Evolutionary conservation across 1,140 invertebrate genomes (phyloP), one percentile per base, ranked within the genome.

Genomic region (Lethocerus indicus): DNA sequence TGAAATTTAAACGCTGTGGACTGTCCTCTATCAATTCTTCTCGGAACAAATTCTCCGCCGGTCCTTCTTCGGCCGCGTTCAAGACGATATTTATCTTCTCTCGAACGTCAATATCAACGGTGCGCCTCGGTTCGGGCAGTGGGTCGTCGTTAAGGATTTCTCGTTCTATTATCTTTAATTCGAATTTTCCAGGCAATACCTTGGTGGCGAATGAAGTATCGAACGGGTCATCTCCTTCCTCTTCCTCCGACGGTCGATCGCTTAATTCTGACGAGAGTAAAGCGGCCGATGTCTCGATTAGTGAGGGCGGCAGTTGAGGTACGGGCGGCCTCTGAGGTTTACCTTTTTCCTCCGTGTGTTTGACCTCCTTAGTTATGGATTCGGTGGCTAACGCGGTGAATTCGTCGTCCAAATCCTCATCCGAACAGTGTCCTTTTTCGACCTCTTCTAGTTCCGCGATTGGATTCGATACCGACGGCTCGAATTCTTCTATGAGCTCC

Each of bases 201-300:
- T 79, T 80, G 32, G 83, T 80, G 0, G 79, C 84, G 66, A 86
- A 85, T 40, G 80, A 76, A 9, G 86, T 89, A 60, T 90, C 86
- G 59, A 91, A 91, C 0, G 85, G 86, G 73, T 88, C 85, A 50
- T 71, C 69, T 40, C 67, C 40, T 28, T 51, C 50, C 0, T 40
- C 49, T 26, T 39, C 24, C 3, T 49, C 29, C n/a, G 13, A 18
- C 9, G n/a, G n/a, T n/a, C n/a, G n/a, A n/a, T n/a, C n/a, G n/a
- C n/a, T n/a, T n/a, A n/a, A n/a, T n/a, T n/a, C 36, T 40, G 1
- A 32, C 16, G 27, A 2, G 27, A 39, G 49, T 49, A 14, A 20
- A 24, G n/a, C n/a, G n/a, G n/a, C n/a, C n/a, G n/a, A n/a, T 5
- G 39, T 2, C 35, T 28, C 35, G 21, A 37, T 21, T 25, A 40